Base-by-base conservation (phyloP, 2,113 vertebrate species). In the rat (Rattus norvegicus) region DNA sequence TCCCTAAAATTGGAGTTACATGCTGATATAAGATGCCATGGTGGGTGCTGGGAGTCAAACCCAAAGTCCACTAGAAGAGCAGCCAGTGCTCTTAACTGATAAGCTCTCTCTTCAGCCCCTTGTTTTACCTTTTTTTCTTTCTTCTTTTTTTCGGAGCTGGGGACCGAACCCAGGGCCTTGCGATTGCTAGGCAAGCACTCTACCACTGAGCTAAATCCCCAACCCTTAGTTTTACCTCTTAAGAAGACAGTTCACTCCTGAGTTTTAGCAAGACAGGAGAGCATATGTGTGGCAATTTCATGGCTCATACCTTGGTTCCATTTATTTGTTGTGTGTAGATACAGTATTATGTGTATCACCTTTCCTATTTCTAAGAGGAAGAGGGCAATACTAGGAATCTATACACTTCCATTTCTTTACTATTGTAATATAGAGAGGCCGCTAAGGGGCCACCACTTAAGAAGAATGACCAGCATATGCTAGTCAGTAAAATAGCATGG, bases 41-140 rank as follows among this genome's bases (percentile, higher is more conserved):
- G 36, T 14, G 3, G n/a, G 56, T 28, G 26, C 80, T 61, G 80
- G 59, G n/a, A 84, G n/a, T 63, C 59, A 84, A 63, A 61, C 22
- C 24, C 81, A 43, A 43, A 14, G 81, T 43, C n/a, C n/a, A 43
- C n/a, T 43, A 65, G 39, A 63, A 43, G 59, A 84, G 14, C 14
- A 63, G 59, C 7, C n/a, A 63, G 24, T 63, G 59, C n/a, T 84
- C n/a, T 84, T 63, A 84, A 43, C 81, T 63, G 14, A 63, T 39
- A 61, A 83, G n/a, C 54, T n/a, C n/a, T 83, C 12, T 39, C 36
- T 59, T 36, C 54, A 83, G 80, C 22, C 4, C 72, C 72, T 43
- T 73, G 83, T 89, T 92, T 76, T 91, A 49, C 67, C 54, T 86
- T n/a, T n/a, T n/a, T n/a, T n/a, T n/a, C n/a, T n/a, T n/a, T n/a